Percentiles rank a stretch among this genome's conserved stretches.
phyloP scores from a whole-genome alignment of 2,797 vertebrate genomes.

The Phalanger gymnotis region DNA sequence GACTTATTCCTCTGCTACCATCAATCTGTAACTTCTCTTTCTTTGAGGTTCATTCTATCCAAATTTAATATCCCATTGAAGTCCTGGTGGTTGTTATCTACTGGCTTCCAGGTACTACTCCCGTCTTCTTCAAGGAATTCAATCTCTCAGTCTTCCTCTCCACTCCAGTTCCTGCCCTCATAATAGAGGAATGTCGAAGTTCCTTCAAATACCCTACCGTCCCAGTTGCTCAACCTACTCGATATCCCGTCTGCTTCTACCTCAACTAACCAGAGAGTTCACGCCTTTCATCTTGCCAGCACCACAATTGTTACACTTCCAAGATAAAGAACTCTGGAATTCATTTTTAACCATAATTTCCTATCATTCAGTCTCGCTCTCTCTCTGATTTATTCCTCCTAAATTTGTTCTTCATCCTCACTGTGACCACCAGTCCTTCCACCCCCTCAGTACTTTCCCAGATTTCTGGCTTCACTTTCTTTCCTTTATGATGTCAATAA shows the following conservation, averaged over 20 bases:
- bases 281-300: background rate
- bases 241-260: background rate
- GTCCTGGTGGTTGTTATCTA: background rate
- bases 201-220: background rate
- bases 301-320: background rate
- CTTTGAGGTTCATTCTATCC: background rate
- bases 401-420: background rate
- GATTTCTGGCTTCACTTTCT: too few relatives aligned
- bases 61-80: background rate
- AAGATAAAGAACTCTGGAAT: background rate
- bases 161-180: background rate
- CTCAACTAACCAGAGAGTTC: background rate
- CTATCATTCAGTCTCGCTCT: background rate
- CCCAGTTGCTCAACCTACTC: background rate
- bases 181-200: background rate
- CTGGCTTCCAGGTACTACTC: background rate
- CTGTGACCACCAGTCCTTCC: too few relatives aligned
- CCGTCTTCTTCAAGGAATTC: background rate
- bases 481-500: too few relatives aligned
- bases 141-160: background rate
- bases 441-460: background rate
- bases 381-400: background rate
- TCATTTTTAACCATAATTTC: background rate
- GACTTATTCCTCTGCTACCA: background rate
- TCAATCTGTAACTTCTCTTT: background rate